phyloP scores from a whole-genome alignment of 2,113 vertebrate species.

The Geococcyx californianus region DNA sequence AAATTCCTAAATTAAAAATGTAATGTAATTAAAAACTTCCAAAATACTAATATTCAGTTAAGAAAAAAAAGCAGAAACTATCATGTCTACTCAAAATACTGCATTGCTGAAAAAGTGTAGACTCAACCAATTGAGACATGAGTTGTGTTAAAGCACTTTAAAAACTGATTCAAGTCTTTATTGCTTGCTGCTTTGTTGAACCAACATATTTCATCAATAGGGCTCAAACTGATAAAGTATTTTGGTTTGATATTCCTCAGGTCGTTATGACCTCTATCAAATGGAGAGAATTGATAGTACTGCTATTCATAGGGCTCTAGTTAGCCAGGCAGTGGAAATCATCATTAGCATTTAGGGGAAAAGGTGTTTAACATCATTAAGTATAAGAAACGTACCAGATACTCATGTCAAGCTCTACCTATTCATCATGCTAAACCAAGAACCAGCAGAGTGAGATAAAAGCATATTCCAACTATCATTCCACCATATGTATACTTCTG shows the following conservation, averaged over 20 bases:
- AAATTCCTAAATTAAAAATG: background rate
- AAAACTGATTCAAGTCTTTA: background rate
- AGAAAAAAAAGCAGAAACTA: background rate
- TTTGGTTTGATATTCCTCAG: background rate
- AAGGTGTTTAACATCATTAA: background rate
- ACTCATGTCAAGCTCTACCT: background rate
- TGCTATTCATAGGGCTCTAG: background rate
- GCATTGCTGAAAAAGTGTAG: background rate
- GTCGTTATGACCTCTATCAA: background rate
- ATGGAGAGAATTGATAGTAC: background rate
- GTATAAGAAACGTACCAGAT: background rate
- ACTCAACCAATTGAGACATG: background rate
- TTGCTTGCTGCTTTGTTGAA: background rate
- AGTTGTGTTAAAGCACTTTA: background rate
- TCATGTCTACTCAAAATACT: background rate
- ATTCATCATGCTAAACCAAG: background rate
- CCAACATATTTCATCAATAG: fast-evolving
- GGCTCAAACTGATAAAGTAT: background rate
- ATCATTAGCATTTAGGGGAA: background rate
- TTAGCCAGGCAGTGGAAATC: background rate
- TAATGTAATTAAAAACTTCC: background rate
- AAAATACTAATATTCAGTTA: background rate
- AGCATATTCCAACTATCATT: background rate
- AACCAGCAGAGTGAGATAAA: background rate
- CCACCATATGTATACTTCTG: background rate